Evolutionary conservation across 2,888 invertebrate genomes (phyloP).

Genomic region (Oligia latruncula): DNA sequence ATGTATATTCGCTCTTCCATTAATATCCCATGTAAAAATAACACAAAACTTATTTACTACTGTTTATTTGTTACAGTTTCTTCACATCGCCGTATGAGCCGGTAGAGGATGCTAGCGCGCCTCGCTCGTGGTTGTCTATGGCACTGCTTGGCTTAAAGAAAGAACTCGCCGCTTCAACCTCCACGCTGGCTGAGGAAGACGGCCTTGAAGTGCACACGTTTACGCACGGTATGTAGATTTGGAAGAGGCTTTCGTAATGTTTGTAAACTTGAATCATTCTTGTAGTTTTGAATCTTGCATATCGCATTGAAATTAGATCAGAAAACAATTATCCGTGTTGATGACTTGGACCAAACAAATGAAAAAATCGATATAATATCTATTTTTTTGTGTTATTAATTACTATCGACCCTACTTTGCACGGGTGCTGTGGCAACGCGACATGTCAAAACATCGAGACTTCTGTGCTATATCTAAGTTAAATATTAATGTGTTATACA

Average conservation of each 20-base stretch:
- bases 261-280: background rate
- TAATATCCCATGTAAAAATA: background rate
- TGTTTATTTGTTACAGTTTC: conserved; percentile 75
- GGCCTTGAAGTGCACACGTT: conserved; percentile 76
- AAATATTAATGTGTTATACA: background rate
- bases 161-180: conserved; percentile 90
- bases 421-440: no score
- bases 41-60: background rate
- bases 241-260: background rate
- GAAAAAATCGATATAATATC: no score
- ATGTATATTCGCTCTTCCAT: background rate
- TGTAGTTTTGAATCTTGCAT: background rate
- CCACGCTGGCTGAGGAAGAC: conserved; percentile 91
- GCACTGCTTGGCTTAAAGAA: conserved; percentile 92
- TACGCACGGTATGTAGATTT: conserved; percentile 76
- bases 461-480: background rate
- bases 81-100: conserved; percentile 89
- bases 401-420: background rate
- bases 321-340: background rate
- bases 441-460: background rate
- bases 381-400: background rate
- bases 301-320: background rate
- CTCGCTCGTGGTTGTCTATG: conserved; percentile 91
- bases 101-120: conserved; percentile 75
- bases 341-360: no score